Percentiles rank a stretch among this genome's conserved stretches.
phyloP scores from a whole-genome alignment of 2,797 vertebrate genomes.

The Acanthornis magna region DNA sequence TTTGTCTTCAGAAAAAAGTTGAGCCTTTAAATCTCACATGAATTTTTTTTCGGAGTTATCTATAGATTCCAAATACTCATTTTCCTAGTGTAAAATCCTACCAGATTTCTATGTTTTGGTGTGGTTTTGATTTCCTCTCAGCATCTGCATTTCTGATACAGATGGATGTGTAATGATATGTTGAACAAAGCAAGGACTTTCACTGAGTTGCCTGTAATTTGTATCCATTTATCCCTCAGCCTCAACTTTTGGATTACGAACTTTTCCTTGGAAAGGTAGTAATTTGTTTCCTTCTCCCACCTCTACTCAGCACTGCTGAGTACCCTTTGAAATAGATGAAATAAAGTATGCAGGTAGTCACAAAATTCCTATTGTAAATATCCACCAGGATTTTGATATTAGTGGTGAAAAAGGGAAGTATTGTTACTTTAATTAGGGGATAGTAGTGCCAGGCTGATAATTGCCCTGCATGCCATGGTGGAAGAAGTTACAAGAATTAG shows the following conservation, averaged over 20 bases:
- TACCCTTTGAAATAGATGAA: background rate
- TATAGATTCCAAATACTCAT: background rate
- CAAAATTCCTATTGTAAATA: background rate
- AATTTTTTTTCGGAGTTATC: background rate
- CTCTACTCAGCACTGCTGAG: background rate
- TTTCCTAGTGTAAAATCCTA: background rate
- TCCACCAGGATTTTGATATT: background rate
- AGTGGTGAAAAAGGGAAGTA: background rate
- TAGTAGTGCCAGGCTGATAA: background rate
- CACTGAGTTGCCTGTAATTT: background rate
- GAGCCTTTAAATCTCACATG: background rate
- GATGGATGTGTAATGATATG: background rate
- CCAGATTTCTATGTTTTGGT: background rate
- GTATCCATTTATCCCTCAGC: background rate
- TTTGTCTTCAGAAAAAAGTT: background rate
- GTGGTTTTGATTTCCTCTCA: background rate
- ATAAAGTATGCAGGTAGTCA: background rate
- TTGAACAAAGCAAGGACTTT: background rate
- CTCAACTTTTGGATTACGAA: slow-evolving; percentile 2
- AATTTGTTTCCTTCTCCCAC: background rate
- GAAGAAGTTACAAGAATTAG: background rate
- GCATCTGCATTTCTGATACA: background rate
- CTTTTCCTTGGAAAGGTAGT: background rate
- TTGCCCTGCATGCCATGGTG: background rate
- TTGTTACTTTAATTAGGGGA: background rate